These are phyloP conservation scores for Hypena proboscidalis DNA, from an alignment of 2,888 invertebrate genomes.

Conservation along the genomic window DNA sequence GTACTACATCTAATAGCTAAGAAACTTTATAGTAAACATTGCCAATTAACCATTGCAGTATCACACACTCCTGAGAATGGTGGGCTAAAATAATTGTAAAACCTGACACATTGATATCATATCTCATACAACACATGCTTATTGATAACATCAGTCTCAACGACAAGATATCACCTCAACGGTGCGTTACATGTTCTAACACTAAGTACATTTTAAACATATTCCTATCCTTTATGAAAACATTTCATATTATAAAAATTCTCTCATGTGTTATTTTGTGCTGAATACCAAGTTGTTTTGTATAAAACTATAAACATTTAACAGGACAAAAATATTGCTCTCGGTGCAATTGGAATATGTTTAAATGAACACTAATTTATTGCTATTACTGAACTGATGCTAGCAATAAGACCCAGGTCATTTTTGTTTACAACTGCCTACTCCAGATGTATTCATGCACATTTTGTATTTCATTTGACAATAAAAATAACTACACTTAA, in stretches of 20 bases:
- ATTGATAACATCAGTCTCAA: constrained; percentile 80
- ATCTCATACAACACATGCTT: constrained; percentile 53
- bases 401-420: constrained; percentile 68
- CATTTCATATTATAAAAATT: constrained; percentile 60
- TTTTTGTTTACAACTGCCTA: constrained; percentile 46
- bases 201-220: constrained; percentile 61
- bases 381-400: constrained; percentile 74
- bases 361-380: constrained; percentile 60
- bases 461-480: constrained; percentile 54
- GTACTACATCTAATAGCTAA: constrained; percentile 81
- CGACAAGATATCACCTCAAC: constrained; percentile 66
- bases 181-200: constrained; percentile 60
- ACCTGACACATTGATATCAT: constrained; percentile 43
- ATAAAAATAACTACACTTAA: constrained; percentile 66
- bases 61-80: constrained; percentile 52
- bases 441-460: constrained; percentile 44
- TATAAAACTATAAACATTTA: constrained; percentile 41
- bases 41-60: constrained; percentile 58
- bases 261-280: constrained; percentile 67
- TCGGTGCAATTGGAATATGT: constrained; percentile 55
- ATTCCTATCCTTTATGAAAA: constrained; percentile 63
- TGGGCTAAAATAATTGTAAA: constrained; percentile 48
- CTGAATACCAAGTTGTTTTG: constrained; percentile 45
- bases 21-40: constrained; percentile 72
- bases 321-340: constrained; percentile 47